A percentile compares a stretch with the other conserved stretches of the same genome.
Conservation (phyloP, 2,797 vertebrate species). For the Amazona ochrocephala region DNA sequence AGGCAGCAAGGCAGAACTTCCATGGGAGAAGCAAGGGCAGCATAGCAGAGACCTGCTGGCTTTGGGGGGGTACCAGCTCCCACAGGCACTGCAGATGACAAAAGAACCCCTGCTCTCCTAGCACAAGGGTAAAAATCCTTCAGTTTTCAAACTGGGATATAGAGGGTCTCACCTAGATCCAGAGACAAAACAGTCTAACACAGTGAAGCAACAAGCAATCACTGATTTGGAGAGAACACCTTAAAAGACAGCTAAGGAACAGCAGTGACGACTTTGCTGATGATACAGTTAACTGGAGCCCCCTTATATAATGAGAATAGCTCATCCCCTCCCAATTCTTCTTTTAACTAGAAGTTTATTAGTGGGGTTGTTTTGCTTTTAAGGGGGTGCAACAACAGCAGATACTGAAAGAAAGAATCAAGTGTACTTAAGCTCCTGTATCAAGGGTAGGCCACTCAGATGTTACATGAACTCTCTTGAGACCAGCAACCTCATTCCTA, state of each 20-base stretch:
- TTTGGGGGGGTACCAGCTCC: background rate
- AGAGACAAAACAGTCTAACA: background rate
- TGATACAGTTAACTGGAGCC: background rate
- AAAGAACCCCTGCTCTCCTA: background rate
- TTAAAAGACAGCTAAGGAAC: background rate
- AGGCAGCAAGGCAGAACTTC: background rate
- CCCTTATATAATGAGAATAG: background rate
- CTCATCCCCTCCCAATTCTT: background rate
- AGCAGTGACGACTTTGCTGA: background rate
- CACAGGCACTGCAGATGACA: background rate
- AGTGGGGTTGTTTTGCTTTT: background rate
- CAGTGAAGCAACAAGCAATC: background rate
- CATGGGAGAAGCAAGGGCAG: background rate
- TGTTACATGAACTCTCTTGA: background rate
- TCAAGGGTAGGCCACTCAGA: background rate
- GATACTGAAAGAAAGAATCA: background rate
- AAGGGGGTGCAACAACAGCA: background rate
- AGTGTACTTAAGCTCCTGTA: background rate
- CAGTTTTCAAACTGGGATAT: background rate
- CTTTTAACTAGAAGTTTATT: background rate
- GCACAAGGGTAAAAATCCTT: background rate
- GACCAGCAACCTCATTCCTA: constrained; percentile 38
- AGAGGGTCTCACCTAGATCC: background rate
- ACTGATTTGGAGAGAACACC: background rate
- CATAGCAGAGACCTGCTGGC: accelerated